These are phyloP conservation scores for Rhizomys pruinosus DNA, from an alignment of 2,113 vertebrate species.

Conservation along the genomic window DNA sequence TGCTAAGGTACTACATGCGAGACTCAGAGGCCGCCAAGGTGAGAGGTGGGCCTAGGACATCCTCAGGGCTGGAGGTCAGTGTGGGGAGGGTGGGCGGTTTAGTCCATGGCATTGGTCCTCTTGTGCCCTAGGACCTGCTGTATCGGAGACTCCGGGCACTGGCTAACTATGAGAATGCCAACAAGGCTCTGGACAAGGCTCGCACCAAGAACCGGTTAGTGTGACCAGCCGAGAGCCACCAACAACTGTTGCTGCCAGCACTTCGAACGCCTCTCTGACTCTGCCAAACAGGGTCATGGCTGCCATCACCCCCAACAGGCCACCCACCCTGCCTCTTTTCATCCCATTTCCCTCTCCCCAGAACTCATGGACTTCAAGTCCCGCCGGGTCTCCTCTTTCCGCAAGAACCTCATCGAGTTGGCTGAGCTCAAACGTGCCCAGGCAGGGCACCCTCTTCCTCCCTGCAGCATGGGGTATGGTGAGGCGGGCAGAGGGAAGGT, in stretches of 20 bases:
- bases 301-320: background rate
- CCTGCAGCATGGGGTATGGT: too few relatives aligned
- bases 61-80: background rate
- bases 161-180: constrained; percentile 68
- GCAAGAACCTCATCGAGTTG: constrained; percentile 68
- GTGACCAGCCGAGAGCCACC: background rate
- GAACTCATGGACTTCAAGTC: constrained; percentile 66
- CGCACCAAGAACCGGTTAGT: constrained; percentile 59
- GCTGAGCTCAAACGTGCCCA: constrained; percentile 52
- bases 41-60: background rate
- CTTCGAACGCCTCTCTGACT: constrained; percentile 53
- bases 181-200: constrained; percentile 61
- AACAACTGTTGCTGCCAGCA: constrained; percentile 69
- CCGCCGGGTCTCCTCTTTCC: constrained; percentile 43
- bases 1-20: constrained; percentile 65
- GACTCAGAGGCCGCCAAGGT: constrained; percentile 76
- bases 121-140: constrained; percentile 57
- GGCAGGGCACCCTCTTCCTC: background rate
- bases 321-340: background rate
- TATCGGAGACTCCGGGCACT: constrained; percentile 38
- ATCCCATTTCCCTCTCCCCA: background rate
- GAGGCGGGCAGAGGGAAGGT: too few relatives aligned
- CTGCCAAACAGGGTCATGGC: constrained; percentile 63
- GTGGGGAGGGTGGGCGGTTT: background rate
- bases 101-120: background rate